Evolutionary conservation across 2,113 vertebrate species (phyloP), one percentile per base, ranked within the genome.

Genomic region (Callipepla californica): DNA sequence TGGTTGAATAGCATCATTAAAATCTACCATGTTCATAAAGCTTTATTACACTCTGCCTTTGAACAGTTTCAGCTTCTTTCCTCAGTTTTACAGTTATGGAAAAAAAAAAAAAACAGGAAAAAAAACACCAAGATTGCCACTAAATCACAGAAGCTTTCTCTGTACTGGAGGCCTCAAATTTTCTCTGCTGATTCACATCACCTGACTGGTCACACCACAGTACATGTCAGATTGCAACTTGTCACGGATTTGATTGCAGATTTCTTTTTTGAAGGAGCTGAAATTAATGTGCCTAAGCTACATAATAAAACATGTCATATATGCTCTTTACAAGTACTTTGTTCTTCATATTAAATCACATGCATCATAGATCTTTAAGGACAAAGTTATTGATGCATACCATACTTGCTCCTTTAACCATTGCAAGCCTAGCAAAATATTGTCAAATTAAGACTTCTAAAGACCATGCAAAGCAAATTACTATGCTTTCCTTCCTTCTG

Each of bases 261-360:
- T 11, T 30, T 65, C 77, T 59, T 58, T 58, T 90, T 62, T 26
- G 40, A 76, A 95, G 53, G 32, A 85, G 58, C 45, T 57, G 85
- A 89, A 85, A 9, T 15, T 83, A 89, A 93, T 53, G 34, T 80
- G 58, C 90, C 89, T 95, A 95, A 92, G 28, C 74, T 90, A 50
- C 76, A 81, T 69, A 78, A 76, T 38, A 93, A 93, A 95, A 55
- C 94, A 89, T 76, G 76, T 73, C 61, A 86, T 87, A 55, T 47
- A 92, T 69, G 80, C 77, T 95, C 66, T 93, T 93, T 18, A 86
- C 81, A 66, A 84, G 48, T 58, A 65, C 68, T 95, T 89, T 81
- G 67, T 68, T 92, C 82, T 81, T 73, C 58, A 59, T 65, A 96
- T 67, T 93, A 97, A 96, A 94, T 93, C 38, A 96, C 61, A 92